Evolutionary conservation across 1,140 invertebrate genomes (phyloP).

Genomic region (Rhizoglyphus robini): DNA sequence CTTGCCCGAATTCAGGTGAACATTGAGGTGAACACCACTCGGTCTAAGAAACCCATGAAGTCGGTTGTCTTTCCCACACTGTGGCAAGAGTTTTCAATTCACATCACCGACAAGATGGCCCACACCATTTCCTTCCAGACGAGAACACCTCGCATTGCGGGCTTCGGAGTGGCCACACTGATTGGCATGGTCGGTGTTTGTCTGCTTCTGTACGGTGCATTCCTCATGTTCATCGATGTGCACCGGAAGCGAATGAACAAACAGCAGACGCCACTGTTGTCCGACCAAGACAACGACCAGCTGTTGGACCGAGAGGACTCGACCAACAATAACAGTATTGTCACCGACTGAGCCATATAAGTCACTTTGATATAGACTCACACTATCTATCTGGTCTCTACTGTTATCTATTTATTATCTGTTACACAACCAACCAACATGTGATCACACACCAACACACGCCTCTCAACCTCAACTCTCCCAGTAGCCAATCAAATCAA

Average conservation of each 20-base stretch:
- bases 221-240: background rate
- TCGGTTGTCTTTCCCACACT: slow-evolving; percentile 27
- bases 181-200: background rate
- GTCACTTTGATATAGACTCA: no score
- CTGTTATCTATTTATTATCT: no score
- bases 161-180: background rate
- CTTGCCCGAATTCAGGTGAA: slow-evolving; percentile 26
- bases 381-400: no score
- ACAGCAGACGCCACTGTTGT: background rate
- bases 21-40: slow-evolving; percentile 23
- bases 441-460: no score
- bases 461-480: no score
- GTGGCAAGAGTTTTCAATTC: slow-evolving; percentile 24
- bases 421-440: no score
- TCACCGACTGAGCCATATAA: background rate
- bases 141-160: slow-evolving; percentile 7
- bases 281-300: background rate
- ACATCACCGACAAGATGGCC: slow-evolving; percentile 20
- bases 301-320: background rate
- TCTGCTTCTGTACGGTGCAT: background rate
- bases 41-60: slow-evolving; percentile 5
- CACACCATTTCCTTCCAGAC: slow-evolving; percentile 1
- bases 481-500: no score
- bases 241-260: background rate
- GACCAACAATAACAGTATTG: background rate